Conservation (phyloP, 1,140 invertebrate species). For the Conus betulinus region DNA sequence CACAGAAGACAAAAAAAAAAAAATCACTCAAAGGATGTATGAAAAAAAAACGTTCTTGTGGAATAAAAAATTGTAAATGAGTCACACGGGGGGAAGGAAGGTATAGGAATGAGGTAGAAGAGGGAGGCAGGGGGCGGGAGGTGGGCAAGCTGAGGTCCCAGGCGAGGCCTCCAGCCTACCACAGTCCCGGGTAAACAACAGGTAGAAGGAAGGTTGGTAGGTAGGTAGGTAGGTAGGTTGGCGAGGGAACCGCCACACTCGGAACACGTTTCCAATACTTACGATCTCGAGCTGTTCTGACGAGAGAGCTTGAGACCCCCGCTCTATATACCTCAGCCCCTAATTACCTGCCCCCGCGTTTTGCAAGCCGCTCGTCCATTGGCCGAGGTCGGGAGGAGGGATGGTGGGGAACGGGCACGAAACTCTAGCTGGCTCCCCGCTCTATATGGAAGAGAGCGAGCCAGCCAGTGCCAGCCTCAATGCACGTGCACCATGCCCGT, state of each 20-base stretch:
- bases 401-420: not conserved
- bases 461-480: not conserved
- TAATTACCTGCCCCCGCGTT: not conserved
- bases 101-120: not conserved
- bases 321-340: constrained; percentile 11
- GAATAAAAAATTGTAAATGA: not conserved
- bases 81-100: not conserved
- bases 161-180: not conserved
- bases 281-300: constrained; percentile 32
- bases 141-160: not conserved
- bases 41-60: not conserved
- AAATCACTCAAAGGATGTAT: not conserved
- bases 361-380: constrained; percentile 15
- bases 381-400: constrained; percentile 1
- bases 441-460: constrained; percentile 34
- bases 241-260: not conserved
- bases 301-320: too few species aligned
- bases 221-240: not conserved
- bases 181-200: not conserved
- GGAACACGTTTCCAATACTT: constrained; percentile 20
- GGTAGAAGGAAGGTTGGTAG: not conserved
- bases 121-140: not conserved
- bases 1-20: not conserved
- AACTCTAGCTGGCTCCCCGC: not conserved
- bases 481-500: not conserved